Percentiles rank a stretch among this genome's conserved stretches.
Conservation (phyloP, 1,140 invertebrate genomes). For the Hesperophylax magnus region DNA sequence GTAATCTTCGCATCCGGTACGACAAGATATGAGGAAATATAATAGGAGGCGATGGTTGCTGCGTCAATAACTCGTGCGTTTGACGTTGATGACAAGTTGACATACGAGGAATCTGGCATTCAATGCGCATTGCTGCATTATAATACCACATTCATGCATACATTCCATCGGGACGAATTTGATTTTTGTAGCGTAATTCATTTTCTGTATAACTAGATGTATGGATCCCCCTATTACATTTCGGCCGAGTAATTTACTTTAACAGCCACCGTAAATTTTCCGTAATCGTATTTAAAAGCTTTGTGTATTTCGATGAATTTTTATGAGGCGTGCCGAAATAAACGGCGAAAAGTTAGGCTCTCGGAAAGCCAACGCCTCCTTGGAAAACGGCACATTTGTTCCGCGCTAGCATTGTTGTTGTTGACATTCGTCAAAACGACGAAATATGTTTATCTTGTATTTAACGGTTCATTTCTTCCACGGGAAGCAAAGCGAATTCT, state of each 20-base stretch:
- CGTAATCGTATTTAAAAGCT: no score
- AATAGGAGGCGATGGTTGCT: not conserved
- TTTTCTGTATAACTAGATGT: no score
- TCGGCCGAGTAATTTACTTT: not conserved
- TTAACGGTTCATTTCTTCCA: constrained; percentile 23
- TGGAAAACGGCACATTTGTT: constrained; percentile 17
- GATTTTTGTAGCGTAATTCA: no score
- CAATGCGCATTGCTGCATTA: not conserved
- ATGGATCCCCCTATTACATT: not conserved
- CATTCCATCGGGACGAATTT: no score
- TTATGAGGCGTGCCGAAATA: constrained; percentile 5
- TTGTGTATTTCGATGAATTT: not conserved
- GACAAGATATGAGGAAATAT: no score
- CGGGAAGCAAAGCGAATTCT: not conserved
- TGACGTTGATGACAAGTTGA: not conserved
- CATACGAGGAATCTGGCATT: not conserved
- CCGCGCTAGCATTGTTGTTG: constrained; percentile 9
- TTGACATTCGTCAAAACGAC: constrained; percentile 21
- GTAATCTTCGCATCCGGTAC: no score
- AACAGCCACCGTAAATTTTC: not conserved
- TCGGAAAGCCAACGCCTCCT: not conserved
- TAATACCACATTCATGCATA: no score
- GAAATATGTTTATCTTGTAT: constrained; percentile 34
- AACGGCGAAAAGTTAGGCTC: not conserved
- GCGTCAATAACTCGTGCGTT: not conserved